phyloP scores from a whole-genome alignment of 1,140 invertebrate species.

The Monochamus saltuarius region DNA sequence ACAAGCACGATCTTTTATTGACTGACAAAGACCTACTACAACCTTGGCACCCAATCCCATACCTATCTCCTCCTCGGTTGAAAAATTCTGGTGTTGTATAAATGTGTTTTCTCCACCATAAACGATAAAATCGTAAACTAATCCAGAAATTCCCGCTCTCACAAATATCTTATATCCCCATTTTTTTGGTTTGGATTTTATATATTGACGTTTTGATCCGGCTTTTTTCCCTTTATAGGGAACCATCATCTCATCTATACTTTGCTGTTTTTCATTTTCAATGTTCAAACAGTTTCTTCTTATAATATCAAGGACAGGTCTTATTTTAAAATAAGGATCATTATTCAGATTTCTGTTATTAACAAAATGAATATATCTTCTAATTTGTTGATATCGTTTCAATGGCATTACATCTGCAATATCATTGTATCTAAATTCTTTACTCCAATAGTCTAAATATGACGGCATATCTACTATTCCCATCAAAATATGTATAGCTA shows the following conservation, averaged over 20 bases:
- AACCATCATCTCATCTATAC: slow-evolving; percentile 51
- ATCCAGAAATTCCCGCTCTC: slow-evolving; percentile 34
- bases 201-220: slow-evolving; percentile 26
- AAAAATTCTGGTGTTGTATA: slow-evolving; percentile 52
- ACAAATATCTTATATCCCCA: slow-evolving; percentile 43
- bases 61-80: slow-evolving; percentile 9
- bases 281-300: slow-evolving; percentile 32
- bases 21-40: slow-evolving; percentile 27
- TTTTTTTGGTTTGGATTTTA: slow-evolving; percentile 24
- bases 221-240: slow-evolving; percentile 48
- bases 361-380: slow-evolving; percentile 21
- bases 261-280: slow-evolving; percentile 28
- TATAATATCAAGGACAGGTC: slow-evolving; percentile 26
- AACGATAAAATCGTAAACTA: slow-evolving; percentile 21
- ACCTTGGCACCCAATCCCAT: slow-evolving; percentile 28
- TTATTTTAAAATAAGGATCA: slow-evolving; percentile 38
- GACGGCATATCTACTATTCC: slow-evolving; percentile 13
- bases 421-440: slow-evolving; percentile 11
- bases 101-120: slow-evolving; percentile 29
- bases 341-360: slow-evolving; percentile 19
- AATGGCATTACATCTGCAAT: slow-evolving; percentile 19
- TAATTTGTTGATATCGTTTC: slow-evolving; percentile 24
- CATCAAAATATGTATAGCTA: slow-evolving; percentile 20
- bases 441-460: slow-evolving; percentile 13
- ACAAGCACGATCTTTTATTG: slow-evolving; percentile 12